These are phyloP conservation scores for Ammodytes dubius DNA, from an alignment of 2,113 vertebrate genomes.

Conservation along the genomic window DNA sequence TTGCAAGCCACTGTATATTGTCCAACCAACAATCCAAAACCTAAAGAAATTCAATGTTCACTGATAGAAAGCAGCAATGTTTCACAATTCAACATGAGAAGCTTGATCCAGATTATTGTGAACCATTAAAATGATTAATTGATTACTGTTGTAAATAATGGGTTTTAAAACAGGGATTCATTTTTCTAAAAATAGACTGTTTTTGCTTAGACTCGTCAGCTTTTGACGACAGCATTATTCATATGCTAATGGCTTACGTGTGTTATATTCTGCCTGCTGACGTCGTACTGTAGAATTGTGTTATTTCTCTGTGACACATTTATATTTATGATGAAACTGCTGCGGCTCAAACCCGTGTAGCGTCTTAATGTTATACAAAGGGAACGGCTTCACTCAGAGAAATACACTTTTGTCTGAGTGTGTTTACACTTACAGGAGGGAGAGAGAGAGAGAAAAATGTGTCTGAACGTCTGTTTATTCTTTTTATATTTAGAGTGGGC, in stretches of 20 bases:
- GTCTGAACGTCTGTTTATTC: conserved; percentile 59
- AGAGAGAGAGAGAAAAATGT: conserved; percentile 10
- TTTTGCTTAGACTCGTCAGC: not conserved
- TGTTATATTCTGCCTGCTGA: not conserved
- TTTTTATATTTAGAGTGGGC: conserved; percentile 66
- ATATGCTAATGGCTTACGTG: conserved; percentile 2
- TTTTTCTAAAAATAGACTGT: not conserved
- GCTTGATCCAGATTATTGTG: not conserved
- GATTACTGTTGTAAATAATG: not conserved
- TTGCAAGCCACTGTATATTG: no score
- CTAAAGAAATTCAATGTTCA: not conserved
- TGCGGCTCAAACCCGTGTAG: not conserved
- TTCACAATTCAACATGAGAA: not conserved
- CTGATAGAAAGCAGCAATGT: not conserved
- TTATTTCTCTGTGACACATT: not conserved
- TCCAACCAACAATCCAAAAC: not conserved
- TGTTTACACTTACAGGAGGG: conserved; percentile 32
- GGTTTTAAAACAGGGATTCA: not conserved
- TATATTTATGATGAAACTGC: no score
- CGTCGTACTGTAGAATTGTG: not conserved
- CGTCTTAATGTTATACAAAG: not conserved
- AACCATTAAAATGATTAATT: not conserved
- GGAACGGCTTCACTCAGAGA: conserved; percentile 9
- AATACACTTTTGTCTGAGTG: conserved; percentile 1
- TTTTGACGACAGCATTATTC: not conserved